Evolutionary conservation across 2,797 vertebrate genomes (phyloP).

Genomic region (Pteronotus mesoamericanus): DNA sequence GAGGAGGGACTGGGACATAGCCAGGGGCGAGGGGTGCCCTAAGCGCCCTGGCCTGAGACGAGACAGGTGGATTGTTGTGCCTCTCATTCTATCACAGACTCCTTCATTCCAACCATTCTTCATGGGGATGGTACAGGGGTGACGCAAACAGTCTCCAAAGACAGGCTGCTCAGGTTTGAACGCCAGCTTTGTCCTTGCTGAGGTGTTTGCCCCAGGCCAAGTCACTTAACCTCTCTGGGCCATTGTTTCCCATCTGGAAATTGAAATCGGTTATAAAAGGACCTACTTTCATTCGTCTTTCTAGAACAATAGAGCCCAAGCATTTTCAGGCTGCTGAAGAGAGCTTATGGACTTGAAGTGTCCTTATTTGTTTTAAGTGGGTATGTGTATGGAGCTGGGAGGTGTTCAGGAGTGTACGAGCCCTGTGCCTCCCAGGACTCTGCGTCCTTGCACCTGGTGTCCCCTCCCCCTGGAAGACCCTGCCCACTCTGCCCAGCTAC

Average conservation of each 20-base stretch:
- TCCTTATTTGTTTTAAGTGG: not conserved
- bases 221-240: not conserved
- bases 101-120: not conserved
- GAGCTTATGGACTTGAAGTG: not conserved
- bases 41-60: not conserved
- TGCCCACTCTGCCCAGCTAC: not conserved
- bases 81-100: not conserved
- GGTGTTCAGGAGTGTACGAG: no score
- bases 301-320: not conserved
- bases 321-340: not conserved
- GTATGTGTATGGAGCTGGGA: fast-evolving
- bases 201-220: not conserved
- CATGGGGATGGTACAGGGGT: fast-evolving
- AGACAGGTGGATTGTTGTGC: not conserved
- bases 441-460: not conserved
- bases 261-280: not conserved
- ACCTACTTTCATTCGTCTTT: not conserved
- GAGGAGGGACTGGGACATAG: not conserved
- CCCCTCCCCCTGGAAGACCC: not conserved
- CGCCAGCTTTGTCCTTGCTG: not conserved
- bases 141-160: not conserved
- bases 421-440: not conserved
- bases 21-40: no score
- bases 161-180: fast-evolving
- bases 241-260: not conserved